Conservation (phyloP, 2,113 vertebrate species). For the Arvicanthis niloticus region DNA sequence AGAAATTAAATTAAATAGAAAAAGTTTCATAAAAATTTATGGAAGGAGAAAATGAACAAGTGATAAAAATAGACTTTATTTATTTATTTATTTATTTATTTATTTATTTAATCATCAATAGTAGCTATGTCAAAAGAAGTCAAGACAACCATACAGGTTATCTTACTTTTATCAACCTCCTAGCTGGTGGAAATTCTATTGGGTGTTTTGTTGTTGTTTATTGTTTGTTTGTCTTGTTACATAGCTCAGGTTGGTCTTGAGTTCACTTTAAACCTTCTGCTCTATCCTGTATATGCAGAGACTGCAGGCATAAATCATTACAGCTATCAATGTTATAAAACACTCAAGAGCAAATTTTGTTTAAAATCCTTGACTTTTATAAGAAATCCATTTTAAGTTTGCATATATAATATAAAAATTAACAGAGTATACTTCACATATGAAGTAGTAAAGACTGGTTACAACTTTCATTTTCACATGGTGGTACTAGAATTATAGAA, state of each 20-base stretch:
- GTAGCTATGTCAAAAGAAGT: neutral
- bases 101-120: neutral
- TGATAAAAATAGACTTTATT: neutral
- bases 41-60: neutral
- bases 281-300: neutral
- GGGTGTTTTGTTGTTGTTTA: neutral
- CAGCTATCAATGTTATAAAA: neutral
- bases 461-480: neutral
- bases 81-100: no score
- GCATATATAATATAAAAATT: neutral
- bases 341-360: neutral
- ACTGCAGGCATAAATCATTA: neutral
- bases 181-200: neutral
- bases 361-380: neutral
- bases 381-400: neutral
- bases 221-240: neutral
- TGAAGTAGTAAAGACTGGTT: neutral
- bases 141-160: neutral
- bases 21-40: neutral
- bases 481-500: neutral
- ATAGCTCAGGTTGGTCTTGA: neutral
- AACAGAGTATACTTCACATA: neutral
- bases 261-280: neutral
- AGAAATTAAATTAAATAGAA: neutral
- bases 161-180: neutral